A percentile compares a stretch with the other conserved stretches of the same genome.
Evolutionary conservation across 2,113 vertebrate species (phyloP).

Genomic region (Mustelus asterias): DNA sequence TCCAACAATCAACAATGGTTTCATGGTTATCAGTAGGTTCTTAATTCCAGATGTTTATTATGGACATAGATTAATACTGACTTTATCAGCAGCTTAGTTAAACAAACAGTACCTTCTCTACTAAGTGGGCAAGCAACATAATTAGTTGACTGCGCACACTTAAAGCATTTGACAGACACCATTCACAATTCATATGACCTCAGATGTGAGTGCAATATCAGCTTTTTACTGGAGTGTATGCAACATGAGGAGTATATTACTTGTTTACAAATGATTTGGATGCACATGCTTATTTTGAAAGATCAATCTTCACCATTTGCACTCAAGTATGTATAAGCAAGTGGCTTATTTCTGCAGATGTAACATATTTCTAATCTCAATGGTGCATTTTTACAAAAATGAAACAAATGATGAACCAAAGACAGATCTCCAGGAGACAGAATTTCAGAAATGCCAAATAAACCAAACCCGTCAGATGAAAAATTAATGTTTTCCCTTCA

Average conservation of each 20-base stretch:
- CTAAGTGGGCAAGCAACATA: not conserved
- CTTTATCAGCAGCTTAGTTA: not conserved
- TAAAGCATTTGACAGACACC: not conserved
- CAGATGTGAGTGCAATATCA: not conserved
- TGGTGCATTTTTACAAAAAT: not conserved
- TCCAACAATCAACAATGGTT: no score
- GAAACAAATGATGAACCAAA: not conserved
- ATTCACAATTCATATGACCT: not conserved
- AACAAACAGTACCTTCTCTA: not conserved
- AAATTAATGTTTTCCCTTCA: no score
- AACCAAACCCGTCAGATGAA: not conserved
- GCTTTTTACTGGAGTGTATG: not conserved
- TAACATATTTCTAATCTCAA: not conserved
- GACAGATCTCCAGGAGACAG: not conserved
- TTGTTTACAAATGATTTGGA: not conserved
- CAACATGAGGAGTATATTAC: not conserved
- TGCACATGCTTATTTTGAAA: conserved; percentile 3
- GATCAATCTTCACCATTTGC: not conserved
- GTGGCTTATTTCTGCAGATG: conserved; percentile 1
- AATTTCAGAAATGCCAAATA: not conserved
- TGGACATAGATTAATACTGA: not conserved
- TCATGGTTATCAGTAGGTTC: no score
- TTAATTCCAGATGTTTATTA: not conserved
- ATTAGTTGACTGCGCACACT: not conserved
- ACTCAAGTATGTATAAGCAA: not conserved